phyloP scores from a whole-genome alignment of 1,140 invertebrate genomes.

The Trichomalopsis sarcophagae region DNA sequence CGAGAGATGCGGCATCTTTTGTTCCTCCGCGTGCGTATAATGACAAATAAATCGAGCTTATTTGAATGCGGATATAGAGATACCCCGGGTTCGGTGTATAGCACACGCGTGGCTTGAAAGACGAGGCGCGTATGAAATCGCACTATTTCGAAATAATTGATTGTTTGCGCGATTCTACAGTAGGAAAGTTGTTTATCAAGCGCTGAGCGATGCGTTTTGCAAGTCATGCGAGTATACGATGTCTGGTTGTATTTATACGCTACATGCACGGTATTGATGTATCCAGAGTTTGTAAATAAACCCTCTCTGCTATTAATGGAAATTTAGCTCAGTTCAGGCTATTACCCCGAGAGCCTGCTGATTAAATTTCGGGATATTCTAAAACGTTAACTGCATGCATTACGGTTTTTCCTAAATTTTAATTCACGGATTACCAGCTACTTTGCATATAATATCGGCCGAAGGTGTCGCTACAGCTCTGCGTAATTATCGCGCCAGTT shows the following conservation, averaged over 20 bases:
- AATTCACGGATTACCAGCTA: not conserved
- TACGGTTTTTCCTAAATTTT: too few relatives aligned
- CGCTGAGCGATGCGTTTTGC: not conserved
- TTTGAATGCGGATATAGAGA: conserved; percentile 1
- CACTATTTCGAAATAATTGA: too few relatives aligned
- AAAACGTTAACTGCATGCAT: not conserved
- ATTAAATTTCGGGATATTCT: not conserved
- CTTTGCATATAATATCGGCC: not conserved
- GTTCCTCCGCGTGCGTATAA: not conserved
- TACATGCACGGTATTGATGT: not conserved
- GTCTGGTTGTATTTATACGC: too few relatives aligned
- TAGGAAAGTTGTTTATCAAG: not conserved
- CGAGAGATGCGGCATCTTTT: not conserved
- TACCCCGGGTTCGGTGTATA: not conserved
- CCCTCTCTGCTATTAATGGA: not conserved
- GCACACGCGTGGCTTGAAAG: not conserved
- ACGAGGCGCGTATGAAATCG: too few relatives aligned
- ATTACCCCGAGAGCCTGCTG: not conserved
- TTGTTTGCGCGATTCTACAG: not conserved
- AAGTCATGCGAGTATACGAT: not conserved
- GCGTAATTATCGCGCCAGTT: conserved; percentile 26
- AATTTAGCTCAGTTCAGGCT: too few relatives aligned
- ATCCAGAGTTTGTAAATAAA: not conserved
- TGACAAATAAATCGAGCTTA: conserved; percentile 23
- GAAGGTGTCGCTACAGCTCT: not conserved